phyloP scores from a whole-genome alignment of 2,888 invertebrate species.

The Melanchra persicariae region DNA sequence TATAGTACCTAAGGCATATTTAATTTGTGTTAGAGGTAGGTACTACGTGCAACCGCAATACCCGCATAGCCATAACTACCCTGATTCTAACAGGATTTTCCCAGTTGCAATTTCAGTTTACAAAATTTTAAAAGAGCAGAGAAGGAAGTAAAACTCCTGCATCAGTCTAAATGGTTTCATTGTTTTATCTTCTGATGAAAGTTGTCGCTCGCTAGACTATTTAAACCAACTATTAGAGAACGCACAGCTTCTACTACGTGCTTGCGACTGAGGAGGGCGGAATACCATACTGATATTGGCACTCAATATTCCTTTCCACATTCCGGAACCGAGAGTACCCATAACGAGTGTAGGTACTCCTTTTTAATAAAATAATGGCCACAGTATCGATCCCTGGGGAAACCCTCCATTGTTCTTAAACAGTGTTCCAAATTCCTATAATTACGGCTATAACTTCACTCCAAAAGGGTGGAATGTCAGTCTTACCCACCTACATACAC shows the following conservation, averaged over 20 bases:
- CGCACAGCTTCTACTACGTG: background rate
- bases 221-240: background rate
- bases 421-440: background rate
- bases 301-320: background rate
- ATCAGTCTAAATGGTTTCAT: background rate
- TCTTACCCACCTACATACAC: conserved; percentile 42
- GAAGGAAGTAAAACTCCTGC: background rate
- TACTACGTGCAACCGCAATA: background rate
- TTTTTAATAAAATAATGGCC: background rate
- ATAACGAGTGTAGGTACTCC: background rate
- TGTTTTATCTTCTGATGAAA: background rate
- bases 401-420: conserved; percentile 1
- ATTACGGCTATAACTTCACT: background rate
- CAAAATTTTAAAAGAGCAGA: background rate
- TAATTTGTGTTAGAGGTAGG: background rate
- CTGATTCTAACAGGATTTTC: background rate
- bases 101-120: background rate
- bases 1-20: background rate
- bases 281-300: background rate
- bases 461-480: conserved; percentile 26
- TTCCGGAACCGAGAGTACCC: background rate
- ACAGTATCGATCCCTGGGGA: background rate
- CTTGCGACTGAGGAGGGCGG: background rate
- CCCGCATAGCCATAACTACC: background rate
- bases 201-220: background rate